These are phyloP conservation scores for Merops nubicus DNA, from an alignment of 2,113 vertebrate genomes.

Conservation along the genomic window DNA sequence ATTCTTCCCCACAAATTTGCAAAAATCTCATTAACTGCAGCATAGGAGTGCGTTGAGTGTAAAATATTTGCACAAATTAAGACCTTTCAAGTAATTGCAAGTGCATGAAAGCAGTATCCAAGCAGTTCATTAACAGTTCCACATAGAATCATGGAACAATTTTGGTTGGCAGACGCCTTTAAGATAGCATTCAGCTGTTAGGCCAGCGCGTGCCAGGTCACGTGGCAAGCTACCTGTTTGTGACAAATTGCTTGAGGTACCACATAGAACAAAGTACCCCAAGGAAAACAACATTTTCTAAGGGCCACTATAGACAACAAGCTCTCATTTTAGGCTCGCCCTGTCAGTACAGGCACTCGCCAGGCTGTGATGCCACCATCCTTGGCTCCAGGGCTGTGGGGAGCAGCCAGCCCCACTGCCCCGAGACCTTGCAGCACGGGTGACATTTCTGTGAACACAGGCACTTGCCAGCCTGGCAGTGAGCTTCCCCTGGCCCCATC, in stretches of 20 bases:
- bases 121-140: neutral
- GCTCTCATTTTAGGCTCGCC: neutral
- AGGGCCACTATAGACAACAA: neutral
- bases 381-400: accelerated
- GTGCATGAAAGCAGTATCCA: neutral
- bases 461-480: neutral
- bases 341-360: accelerated
- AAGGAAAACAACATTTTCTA: neutral
- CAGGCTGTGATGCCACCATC: accelerated
- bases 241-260: neutral
- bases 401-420: no score
- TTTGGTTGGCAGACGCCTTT: neutral
- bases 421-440: neutral
- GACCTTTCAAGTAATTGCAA: neutral
- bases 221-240: neutral
- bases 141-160: neutral
- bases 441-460: neutral
- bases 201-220: neutral
- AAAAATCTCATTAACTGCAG: neutral
- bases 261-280: neutral
- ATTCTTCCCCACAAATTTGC: neutral
- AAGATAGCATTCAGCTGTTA: neutral
- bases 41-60: neutral
- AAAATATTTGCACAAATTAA: neutral
- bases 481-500: accelerated